A percentile compares a stretch with the other conserved stretches of the same genome.
phyloP scores from a whole-genome alignment of 2,888 invertebrate genomes.

The Pammene aurita region DNA sequence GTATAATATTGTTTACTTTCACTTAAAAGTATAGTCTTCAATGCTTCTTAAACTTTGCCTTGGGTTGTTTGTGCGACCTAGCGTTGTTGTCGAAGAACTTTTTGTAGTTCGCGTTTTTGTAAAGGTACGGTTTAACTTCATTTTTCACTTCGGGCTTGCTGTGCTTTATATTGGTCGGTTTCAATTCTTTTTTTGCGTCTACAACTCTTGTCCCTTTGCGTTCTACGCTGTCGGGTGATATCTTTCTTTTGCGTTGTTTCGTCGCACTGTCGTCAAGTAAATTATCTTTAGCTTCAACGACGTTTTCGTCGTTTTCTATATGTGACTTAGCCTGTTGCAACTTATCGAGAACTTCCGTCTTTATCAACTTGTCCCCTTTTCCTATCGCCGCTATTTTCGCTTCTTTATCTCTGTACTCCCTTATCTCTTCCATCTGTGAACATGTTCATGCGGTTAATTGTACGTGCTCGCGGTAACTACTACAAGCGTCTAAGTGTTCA shows the following conservation, averaged over 20 bases:
- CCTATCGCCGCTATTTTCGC: conserved; percentile 66
- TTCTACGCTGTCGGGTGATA: conserved; percentile 50
- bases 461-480: conserved; percentile 3
- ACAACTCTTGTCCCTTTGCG: conserved; percentile 43
- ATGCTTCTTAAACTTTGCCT: conserved; percentile 63
- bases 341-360: conserved; percentile 61
- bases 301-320: conserved; percentile 51
- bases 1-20: conserved; percentile 52
- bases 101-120: conserved; percentile 64
- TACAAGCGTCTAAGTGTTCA: conserved; percentile 8
- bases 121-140: conserved; percentile 53
- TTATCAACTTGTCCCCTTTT: conserved; percentile 64
- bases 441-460: conserved; percentile 35
- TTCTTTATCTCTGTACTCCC: conserved; percentile 64
- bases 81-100: conserved; percentile 63
- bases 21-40: conserved; percentile 58
- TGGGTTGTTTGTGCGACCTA: conserved; percentile 60
- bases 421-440: conserved; percentile 66
- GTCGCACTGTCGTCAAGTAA: conserved; percentile 42
- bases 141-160: conserved; percentile 46
- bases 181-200: conserved; percentile 40
- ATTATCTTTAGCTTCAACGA: conserved; percentile 17
- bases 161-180: conserved; percentile 44
- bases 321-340: conserved; percentile 56
- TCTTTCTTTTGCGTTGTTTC: conserved; percentile 59